Evolutionary conservation across 2,888 invertebrate genomes (phyloP).

Genomic region (Altica lythri): DNA sequence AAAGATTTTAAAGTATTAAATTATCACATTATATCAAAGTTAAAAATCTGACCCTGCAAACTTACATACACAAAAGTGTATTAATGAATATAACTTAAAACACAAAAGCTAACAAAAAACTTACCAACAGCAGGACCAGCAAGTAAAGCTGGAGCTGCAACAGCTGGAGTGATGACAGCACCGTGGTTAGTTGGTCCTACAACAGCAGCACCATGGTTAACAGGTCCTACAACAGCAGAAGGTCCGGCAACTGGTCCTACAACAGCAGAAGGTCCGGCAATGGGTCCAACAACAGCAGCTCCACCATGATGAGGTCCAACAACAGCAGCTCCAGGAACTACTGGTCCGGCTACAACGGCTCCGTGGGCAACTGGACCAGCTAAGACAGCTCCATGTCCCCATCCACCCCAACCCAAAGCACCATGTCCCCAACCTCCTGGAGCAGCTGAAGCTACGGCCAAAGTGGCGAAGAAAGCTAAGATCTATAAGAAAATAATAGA

Average conservation of each 20-base stretch:
- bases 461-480: slow-evolving; percentile 32
- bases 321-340: slow-evolving; percentile 30
- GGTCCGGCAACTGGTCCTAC: slow-evolving; percentile 32
- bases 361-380: slow-evolving; percentile 31
- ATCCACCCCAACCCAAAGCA: slow-evolving; percentile 6
- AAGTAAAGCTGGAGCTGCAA: slow-evolving; percentile 22
- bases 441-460: slow-evolving; percentile 38
- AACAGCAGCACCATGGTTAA: slow-evolving; percentile 32
- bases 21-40: no score
- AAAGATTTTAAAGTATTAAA: no score
- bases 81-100: not conserved
- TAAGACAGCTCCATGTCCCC: slow-evolving; percentile 25
- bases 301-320: slow-evolving; percentile 33
- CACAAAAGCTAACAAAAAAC: not conserved
- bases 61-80: not conserved
- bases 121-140: slow-evolving; percentile 28
- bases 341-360: slow-evolving; percentile 31
- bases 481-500: slow-evolving; percentile 29
- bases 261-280: slow-evolving; percentile 29
- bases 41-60: no score
- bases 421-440: slow-evolving; percentile 25
- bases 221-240: slow-evolving; percentile 34
- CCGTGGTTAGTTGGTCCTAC: slow-evolving; percentile 33
- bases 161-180: slow-evolving; percentile 31
- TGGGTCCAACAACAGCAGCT: slow-evolving; percentile 36